Conservation (phyloP, 2,888 invertebrate species). For the Suillia variegata region DNA sequence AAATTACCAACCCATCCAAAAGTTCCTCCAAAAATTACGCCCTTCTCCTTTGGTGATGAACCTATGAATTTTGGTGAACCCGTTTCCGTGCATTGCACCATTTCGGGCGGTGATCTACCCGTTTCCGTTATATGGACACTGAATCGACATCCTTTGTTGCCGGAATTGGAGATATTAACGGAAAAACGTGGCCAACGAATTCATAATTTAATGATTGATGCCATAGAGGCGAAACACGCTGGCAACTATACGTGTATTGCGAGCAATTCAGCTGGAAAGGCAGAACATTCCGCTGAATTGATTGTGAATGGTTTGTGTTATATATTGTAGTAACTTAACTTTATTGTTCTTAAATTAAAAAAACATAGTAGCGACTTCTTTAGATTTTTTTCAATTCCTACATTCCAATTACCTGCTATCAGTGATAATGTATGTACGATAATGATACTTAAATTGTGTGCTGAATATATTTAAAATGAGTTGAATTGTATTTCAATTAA, state of each 20-base stretch:
- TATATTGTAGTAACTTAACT: constrained; percentile 17
- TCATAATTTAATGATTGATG: constrained; percentile 69
- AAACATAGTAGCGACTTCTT: constrained; percentile 39
- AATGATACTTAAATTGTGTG: not conserved
- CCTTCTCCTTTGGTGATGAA: constrained; percentile 77
- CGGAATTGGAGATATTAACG: constrained; percentile 55
- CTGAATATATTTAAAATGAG: constrained; percentile 3
- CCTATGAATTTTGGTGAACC: constrained; percentile 72
- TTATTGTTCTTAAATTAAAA: constrained; percentile 36
- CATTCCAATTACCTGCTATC: constrained; percentile 3
- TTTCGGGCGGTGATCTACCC: constrained; percentile 79
- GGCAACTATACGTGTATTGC: constrained; percentile 79
- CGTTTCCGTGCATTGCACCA: constrained; percentile 68
- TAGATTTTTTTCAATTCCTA: not conserved
- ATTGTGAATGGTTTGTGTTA: constrained; percentile 72
- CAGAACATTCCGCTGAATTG: constrained; percentile 72
- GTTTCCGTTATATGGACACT: constrained; percentile 78
- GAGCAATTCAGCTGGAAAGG: constrained; percentile 73
- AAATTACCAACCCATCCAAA: constrained; percentile 6
- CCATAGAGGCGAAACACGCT: constrained; percentile 72
- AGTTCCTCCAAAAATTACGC: constrained; percentile 65
- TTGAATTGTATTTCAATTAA: not conserved
- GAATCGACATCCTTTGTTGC: constrained; percentile 62
- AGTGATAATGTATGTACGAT: constrained; percentile 10
- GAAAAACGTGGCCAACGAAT: constrained; percentile 63